These are phyloP conservation scores for Paracentrotus lividus DNA, from an alignment of 53 echinoderm and acorn worm genomes.

Conservation along the genomic window DNA sequence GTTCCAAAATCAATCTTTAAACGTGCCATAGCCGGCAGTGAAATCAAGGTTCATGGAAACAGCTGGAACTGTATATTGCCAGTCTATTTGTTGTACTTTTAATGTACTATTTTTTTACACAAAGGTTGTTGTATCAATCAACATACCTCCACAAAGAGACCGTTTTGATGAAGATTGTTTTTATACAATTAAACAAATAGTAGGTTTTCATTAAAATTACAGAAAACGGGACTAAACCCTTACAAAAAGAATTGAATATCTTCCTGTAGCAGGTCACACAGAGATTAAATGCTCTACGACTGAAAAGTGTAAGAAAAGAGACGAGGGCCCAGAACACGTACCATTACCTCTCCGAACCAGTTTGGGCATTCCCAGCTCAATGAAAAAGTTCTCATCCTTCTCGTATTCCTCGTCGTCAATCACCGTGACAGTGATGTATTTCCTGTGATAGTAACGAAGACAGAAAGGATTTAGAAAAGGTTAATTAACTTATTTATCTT, in stretches of 20 bases:
- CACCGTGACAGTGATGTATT: conserved; percentile 88
- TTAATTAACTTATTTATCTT: conserved; percentile 19
- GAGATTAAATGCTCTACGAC: conserved; percentile 47
- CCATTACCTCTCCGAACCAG: conserved; percentile 86
- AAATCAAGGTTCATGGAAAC: too few species aligned
- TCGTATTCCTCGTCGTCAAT: conserved; percentile 98
- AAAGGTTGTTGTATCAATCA: too few species aligned
- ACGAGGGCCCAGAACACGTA: conserved; percentile 64
- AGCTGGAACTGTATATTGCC: too few species aligned
- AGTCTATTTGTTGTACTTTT: too few species aligned
- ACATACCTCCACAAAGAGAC: too few species aligned
- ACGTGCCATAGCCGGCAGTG: too few species aligned
- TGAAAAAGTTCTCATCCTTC: conserved; percentile 94
- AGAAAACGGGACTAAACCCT: neutral
- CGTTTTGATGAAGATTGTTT: too few species aligned
- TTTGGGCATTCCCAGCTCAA: conserved; percentile 86
- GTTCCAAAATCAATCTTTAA: too few species aligned
- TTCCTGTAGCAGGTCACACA: conserved; percentile 17
- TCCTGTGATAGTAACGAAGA: conserved; percentile 74
- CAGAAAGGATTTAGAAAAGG: conserved; percentile 41
- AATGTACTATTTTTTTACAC: too few species aligned
- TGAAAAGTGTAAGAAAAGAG: conserved; percentile 66
- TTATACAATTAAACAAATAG: too few species aligned
- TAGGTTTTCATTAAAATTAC: neutral
- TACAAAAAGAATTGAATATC: too few species aligned